Percentiles rank a stretch among this genome's conserved stretches.
phyloP scores from a whole-genome alignment of 2,888 invertebrate genomes.

The Andrena camellia region DNA sequence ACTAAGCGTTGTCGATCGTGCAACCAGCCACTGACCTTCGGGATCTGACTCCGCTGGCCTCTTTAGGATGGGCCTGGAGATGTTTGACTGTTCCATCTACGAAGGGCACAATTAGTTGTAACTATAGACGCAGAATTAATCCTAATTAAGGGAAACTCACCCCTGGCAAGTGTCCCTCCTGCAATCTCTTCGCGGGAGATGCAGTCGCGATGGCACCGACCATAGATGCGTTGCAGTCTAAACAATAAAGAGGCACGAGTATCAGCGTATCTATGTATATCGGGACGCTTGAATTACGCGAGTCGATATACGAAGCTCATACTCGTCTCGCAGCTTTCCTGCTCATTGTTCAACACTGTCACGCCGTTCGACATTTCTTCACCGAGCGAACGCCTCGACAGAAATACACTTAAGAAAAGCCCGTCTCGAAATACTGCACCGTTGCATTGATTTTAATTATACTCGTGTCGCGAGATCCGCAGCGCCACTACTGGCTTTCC shows the following conservation, averaged over 20 bases:
- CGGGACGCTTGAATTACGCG: constrained; percentile 21
- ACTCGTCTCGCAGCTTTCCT: constrained; percentile 72
- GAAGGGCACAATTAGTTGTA: constrained; percentile 47
- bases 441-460: constrained; percentile 81
- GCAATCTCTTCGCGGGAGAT: constrained; percentile 65
- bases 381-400: not conserved
- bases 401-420: constrained; percentile 14
- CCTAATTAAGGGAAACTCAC: constrained; percentile 67
- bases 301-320: constrained; percentile 61
- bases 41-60: constrained; percentile 77
- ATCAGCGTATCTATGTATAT: not conserved
- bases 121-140: constrained; percentile 48
- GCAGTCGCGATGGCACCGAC: constrained; percentile 56
- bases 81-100: constrained; percentile 76
- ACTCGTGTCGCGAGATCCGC: constrained; percentile 67
- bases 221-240: constrained; percentile 70
- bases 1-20: constrained; percentile 27
- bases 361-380: constrained; percentile 78
- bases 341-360: constrained; percentile 73
- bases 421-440: constrained; percentile 63
- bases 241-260: constrained; percentile 23
- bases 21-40: constrained; percentile 77
- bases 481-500: constrained; percentile 73
- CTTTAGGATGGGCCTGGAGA: constrained; percentile 70
- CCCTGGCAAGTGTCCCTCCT: constrained; percentile 67